Percentiles rank a stretch among this genome's conserved stretches.
These are phyloP conservation scores for Ophonus ardosiacus DNA, from an alignment of 2,888 invertebrate species.

Conservation along the genomic window DNA sequence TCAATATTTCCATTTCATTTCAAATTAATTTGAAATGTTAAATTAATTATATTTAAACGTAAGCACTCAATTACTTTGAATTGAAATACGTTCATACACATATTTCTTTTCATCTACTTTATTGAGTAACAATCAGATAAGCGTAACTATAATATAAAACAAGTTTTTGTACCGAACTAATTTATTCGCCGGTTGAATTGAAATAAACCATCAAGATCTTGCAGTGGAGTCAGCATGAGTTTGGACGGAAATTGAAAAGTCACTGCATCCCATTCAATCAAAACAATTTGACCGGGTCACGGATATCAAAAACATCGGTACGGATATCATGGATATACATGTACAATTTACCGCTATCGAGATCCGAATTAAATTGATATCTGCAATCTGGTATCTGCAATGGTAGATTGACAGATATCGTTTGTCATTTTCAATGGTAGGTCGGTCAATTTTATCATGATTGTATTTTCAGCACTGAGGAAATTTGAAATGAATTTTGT, in stretches of 20 bases:
- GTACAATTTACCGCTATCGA: constrained; percentile 28
- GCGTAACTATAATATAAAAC: constrained; percentile 2
- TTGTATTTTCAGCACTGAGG: background rate
- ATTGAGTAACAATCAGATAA: constrained; percentile 32
- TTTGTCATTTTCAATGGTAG: background rate
- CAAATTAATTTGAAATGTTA: background rate
- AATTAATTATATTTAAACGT: background rate
- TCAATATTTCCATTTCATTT: background rate
- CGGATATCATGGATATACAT: constrained; percentile 24
- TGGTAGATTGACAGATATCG: constrained; percentile 1
- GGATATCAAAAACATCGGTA: constrained; percentile 31
- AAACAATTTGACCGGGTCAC: constrained; percentile 6
- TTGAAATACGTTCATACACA: background rate
- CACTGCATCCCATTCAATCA: constrained; percentile 1
- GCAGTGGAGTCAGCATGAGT: constrained; percentile 4
- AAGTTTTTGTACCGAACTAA: constrained; percentile 15
- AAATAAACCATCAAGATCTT: constrained; percentile 20
- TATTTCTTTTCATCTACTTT: constrained; percentile 5
- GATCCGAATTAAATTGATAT: constrained; percentile 5
- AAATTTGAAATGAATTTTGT: background rate
- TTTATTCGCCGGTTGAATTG: constrained; percentile 5
- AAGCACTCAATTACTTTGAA: background rate
- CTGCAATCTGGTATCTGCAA: constrained; percentile 25
- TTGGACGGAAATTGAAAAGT: constrained; percentile 35
- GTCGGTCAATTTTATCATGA: background rate